Conservation (phyloP, 2,113 vertebrate species). For the Colaptes auratus region DNA sequence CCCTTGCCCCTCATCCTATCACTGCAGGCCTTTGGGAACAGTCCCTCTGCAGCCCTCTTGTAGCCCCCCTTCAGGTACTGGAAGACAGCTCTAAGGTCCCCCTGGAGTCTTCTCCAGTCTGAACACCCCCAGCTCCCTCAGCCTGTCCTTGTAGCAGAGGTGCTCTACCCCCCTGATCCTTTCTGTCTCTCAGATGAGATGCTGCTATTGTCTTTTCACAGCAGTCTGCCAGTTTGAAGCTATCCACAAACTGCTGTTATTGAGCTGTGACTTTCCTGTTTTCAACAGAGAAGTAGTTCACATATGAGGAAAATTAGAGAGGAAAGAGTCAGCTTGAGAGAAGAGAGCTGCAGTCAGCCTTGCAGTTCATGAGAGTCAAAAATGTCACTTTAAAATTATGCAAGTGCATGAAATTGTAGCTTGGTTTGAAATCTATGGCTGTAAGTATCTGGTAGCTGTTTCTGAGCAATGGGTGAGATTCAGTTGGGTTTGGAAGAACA, state of each 20-base stretch:
- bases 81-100: too few relatives aligned
- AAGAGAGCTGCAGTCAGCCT: constrained; percentile 45
- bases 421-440: neutral
- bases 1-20: too few relatives aligned
- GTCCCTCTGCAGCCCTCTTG: too few relatives aligned
- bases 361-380: constrained; percentile 45
- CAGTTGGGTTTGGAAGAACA: neutral
- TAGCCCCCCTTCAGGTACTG: too few relatives aligned
- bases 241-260: neutral
- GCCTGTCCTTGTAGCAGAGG: too few relatives aligned
- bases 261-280: constrained; percentile 41
- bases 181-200: neutral
- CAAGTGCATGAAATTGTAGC: neutral
- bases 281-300: constrained; percentile 37
- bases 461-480: neutral
- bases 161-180: too few relatives aligned
- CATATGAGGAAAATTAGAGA: constrained; percentile 44
- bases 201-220: neutral
- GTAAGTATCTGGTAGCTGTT: constrained; percentile 1
- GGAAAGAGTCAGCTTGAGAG: constrained; percentile 33
- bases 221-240: neutral
- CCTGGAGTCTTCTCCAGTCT: too few relatives aligned
- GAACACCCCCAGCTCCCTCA: too few relatives aligned
- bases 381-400: constrained; percentile 21
- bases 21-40: too few relatives aligned